A percentile compares a stretch with the other conserved stretches of the same genome.
These are phyloP conservation scores for Dromaius novaehollandiae DNA, from an alignment of 2,113 vertebrate species.

Conservation along the genomic window DNA sequence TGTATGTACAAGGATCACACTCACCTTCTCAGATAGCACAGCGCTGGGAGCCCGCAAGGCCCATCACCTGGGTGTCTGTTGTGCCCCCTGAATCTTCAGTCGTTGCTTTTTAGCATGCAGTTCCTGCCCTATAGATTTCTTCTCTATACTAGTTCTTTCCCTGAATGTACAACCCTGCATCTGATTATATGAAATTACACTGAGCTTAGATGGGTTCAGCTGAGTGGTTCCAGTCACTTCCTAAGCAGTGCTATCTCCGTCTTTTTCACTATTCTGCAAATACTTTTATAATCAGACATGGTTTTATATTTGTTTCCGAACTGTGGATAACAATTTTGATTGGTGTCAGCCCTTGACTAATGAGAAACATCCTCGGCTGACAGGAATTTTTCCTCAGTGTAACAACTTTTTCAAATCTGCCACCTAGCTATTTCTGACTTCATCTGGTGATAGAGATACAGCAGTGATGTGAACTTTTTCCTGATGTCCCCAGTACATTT, in stretches of 20 bases:
- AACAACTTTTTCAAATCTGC: not conserved
- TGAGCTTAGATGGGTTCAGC: not conserved
- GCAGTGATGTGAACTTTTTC: not conserved
- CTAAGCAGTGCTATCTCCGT: not conserved
- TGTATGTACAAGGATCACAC: not conserved
- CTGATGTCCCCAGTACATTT: not conserved
- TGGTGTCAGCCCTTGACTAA: not conserved
- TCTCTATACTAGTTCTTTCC: not conserved
- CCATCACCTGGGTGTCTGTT: not conserved
- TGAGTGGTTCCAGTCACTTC: not conserved
- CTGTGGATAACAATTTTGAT: not conserved
- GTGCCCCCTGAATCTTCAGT: not conserved
- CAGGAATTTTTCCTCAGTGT: not conserved
- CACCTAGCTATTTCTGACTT: not conserved
- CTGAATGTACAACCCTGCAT: not conserved
- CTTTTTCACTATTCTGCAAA: not conserved
- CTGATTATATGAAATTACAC: not conserved
- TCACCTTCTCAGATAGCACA: not conserved
- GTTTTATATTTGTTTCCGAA: not conserved
- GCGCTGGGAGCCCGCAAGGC: not conserved
- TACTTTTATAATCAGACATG: not conserved
- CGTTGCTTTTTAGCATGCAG: not conserved
- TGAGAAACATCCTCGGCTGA: not conserved
- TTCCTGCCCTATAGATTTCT: not conserved
- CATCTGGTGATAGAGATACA: not conserved